These are phyloP conservation scores for Pangasius mekongensis DNA, from an alignment of 2,797 vertebrate species.

Conservation along the genomic window DNA sequence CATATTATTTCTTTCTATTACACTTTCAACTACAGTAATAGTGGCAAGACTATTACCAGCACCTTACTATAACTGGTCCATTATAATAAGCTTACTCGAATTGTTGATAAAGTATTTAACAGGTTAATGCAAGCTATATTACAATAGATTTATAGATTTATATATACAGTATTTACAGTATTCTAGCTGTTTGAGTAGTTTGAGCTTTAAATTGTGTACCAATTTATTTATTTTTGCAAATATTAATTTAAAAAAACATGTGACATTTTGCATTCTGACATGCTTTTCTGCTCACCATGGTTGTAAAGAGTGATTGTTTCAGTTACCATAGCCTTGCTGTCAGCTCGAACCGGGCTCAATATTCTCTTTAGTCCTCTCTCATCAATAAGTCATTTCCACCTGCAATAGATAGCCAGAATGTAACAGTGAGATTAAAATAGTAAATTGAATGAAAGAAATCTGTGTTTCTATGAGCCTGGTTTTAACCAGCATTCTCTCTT, in stretches of 20 bases:
- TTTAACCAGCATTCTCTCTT: not conserved
- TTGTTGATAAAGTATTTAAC: not conserved
- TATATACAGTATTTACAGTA: not conserved
- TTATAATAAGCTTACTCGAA: not conserved
- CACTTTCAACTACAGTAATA: not conserved
- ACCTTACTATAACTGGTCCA: not conserved
- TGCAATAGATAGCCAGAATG: not conserved
- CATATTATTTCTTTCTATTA: not conserved
- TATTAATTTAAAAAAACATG: not conserved
- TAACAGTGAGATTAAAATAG: not conserved
- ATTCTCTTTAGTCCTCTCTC: not conserved
- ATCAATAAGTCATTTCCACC: not conserved
- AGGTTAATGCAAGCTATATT: not conserved
- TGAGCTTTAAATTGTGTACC: not conserved
- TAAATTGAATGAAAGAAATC: not conserved
- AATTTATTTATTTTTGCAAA: not conserved
- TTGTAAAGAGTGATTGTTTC: not conserved
- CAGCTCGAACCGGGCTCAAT: not conserved
- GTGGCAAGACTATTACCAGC: not conserved
- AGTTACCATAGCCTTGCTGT: not conserved
- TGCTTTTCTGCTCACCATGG: not conserved
- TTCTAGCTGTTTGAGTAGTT: not conserved
- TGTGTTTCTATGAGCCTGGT: not conserved
- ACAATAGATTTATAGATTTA: not conserved
- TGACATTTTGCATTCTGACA: not conserved